Percentiles rank a stretch among this genome's conserved stretches.
Conservation (phyloP, 2,888 invertebrate genomes). For the Drosophila mimica region DNA sequence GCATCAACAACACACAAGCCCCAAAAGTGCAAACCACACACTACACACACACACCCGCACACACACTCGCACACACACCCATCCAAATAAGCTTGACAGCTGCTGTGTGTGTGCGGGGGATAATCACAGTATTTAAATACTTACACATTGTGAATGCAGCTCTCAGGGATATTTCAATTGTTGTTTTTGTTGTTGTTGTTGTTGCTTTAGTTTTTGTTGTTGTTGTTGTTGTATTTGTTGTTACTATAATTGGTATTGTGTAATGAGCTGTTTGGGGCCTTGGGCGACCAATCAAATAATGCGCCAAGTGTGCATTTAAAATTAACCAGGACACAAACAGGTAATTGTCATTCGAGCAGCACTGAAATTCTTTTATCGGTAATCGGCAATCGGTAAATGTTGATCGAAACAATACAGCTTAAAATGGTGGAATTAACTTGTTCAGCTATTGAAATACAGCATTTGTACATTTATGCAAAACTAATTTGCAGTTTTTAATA, state of each 20-base stretch:
- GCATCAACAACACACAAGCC: conserved; percentile 27
- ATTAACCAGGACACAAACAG: conserved; percentile 41
- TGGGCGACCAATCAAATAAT: conserved; percentile 42
- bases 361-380: conserved; percentile 29
- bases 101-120: conserved; percentile 20
- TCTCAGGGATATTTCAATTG: conserved; percentile 33
- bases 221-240: conserved; percentile 3
- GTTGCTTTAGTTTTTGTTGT: background rate
- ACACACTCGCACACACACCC: background rate
- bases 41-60: conserved; percentile 1
- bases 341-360: conserved; percentile 49
- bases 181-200: background rate
- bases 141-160: conserved; percentile 44
- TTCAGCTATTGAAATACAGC: background rate
- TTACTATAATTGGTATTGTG: conserved; percentile 39
- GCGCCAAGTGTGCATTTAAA: conserved; percentile 26
- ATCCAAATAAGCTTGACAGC: conserved; percentile 30
- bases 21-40: conserved; percentile 34
- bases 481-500: no score
- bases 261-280: conserved; percentile 60
- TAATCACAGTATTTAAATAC: conserved; percentile 64
- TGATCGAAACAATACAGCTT: background rate
- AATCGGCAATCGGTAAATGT: conserved; percentile 10
- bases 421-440: background rate
- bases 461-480: background rate